Evolutionary conservation across 2,888 invertebrate species (phyloP), one percentile per base, ranked within the genome.

Genomic region (Timema podura): DNA sequence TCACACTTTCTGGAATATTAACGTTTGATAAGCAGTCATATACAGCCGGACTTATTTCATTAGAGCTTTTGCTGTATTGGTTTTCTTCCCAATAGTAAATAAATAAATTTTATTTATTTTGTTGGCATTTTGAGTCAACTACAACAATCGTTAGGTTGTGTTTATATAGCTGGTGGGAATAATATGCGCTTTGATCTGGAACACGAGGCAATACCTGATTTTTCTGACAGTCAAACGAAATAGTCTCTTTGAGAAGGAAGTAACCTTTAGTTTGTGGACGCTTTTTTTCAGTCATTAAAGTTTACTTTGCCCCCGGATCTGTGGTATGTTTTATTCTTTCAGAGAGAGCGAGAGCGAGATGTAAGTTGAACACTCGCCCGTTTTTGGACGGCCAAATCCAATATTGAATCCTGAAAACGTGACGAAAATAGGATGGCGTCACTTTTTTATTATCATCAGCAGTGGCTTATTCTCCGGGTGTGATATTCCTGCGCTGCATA

Each of bases 161-260:
- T 44, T 44, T 15, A 61, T 5, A 6, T 5, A 15, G 15, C 13
- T 15, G 61, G 16, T 45, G 61, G 13, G 44, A 44, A 5, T 61
- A 61, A 30, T 15, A 61, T 9, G 61, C 61, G 30, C 9, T 13
- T 45, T 61, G 2, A 6, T 61, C 16, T 61, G 61, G 10, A 61
- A 61, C 61, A 30, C 45, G 9, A 61, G 61, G 61, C 10, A 61
- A 16, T 8, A 30, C 13, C 9, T 61, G 16, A 5, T 61, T 61
- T 6, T 61, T 61, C 45, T 61, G 61, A 13, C 16, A 61, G 13
- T 16, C 13, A 45, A 61, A 61, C 8, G 59, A 59, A 59, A 61
- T 44, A 11, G 13, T 13, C 5, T 61, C 61, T 45, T 30, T 61
- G 7, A 61, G 61, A 11, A 61, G 45, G 45, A 7, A 8, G 45